Conservation (phyloP, 2,113 vertebrate species). For the Misgurnus anguillicaudatus region DNA sequence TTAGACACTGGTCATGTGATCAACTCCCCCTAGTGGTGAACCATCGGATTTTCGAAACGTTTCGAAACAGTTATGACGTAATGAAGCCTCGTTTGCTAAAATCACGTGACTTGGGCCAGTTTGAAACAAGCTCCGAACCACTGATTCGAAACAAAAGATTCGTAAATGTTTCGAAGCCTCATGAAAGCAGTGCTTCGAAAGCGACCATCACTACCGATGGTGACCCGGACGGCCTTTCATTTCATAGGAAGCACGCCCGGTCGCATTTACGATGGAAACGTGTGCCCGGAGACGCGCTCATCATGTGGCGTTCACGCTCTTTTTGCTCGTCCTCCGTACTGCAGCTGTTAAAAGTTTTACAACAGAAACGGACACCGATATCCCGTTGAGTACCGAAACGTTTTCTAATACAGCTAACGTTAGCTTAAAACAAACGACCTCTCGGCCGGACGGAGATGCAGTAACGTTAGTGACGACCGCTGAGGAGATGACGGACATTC, state of each 20-base stretch:
- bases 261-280: slow-evolving; percentile 73
- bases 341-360: slow-evolving; percentile 55
- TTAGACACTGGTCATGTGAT: too few relatives aligned
- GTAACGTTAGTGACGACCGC: slow-evolving; percentile 17
- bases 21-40: too few relatives aligned
- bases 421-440: slow-evolving; percentile 26
- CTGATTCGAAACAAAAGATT: too few relatives aligned
- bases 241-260: slow-evolving; percentile 59
- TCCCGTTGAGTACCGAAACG: slow-evolving; percentile 47
- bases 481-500: slow-evolving; percentile 39
- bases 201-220: too few relatives aligned
- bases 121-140: too few relatives aligned
- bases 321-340: slow-evolving; percentile 60
- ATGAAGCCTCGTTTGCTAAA: too few relatives aligned
- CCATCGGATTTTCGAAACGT: too few relatives aligned
- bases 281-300: slow-evolving; percentile 64
- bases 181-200: too few relatives aligned
- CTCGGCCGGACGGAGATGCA: slow-evolving; percentile 8
- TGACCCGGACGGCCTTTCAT: slow-evolving; percentile 63
- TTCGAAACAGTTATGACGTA: too few relatives aligned
- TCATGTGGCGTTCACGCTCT: slow-evolving; percentile 64
- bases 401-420: slow-evolving; percentile 34
- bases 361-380: slow-evolving; percentile 55
- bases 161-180: too few relatives aligned
- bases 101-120: too few relatives aligned